Base-by-base conservation (phyloP, 2,113 vertebrate species). In the Eptatretus burgeri region DNA sequence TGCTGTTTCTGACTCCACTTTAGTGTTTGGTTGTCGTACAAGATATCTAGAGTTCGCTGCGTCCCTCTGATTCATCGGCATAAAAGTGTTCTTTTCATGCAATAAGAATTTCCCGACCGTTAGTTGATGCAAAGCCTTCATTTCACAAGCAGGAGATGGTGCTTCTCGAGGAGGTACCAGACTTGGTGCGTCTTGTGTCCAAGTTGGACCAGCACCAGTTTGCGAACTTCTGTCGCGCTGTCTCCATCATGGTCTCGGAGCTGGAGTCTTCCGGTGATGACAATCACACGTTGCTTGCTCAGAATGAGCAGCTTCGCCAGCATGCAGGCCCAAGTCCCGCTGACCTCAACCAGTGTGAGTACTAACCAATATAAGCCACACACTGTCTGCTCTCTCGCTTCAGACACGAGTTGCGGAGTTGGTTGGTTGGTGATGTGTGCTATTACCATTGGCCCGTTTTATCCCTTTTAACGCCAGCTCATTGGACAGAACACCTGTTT, bases 201-300 rank as follows among this genome's bases (percentile, higher is more conserved):
- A 93, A 83, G 72, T 98, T 98, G 18, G 88, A 98, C 74, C 91
- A 96, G 70, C 89, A 98, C 68, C 91, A 96, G 71, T 79, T 98
- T 66, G 89, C 91, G 41, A 98, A 91, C 77, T 98, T 98, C 77
- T 98, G 91, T 73, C 80, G 91, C 70, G 95, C 95, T 73, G 77
- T 98, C 13, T 93, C 91, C 1, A 84, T 98, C 73, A 93, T 86
- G 19, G 94, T 98, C 73, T 98, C 91, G 1, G 89, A 98, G 67
- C 85, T 87, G 0, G 91, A 95, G 64, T 78, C 85, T 0, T 84
- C 84, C n/a, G 88, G 81, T 5, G 89, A 98, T 63, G 89, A 98
- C 75, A 98, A 98, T 70, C 84, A 94, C 73, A 96, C 89, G 0
- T 79, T 96, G 62, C 75, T 98, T 67, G 89, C 89, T 69, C 93